Evolutionary conservation across 2,797 vertebrate species (phyloP), one percentile per base, ranked within the genome.

Genomic region (Sebastes diploproa): DNA sequence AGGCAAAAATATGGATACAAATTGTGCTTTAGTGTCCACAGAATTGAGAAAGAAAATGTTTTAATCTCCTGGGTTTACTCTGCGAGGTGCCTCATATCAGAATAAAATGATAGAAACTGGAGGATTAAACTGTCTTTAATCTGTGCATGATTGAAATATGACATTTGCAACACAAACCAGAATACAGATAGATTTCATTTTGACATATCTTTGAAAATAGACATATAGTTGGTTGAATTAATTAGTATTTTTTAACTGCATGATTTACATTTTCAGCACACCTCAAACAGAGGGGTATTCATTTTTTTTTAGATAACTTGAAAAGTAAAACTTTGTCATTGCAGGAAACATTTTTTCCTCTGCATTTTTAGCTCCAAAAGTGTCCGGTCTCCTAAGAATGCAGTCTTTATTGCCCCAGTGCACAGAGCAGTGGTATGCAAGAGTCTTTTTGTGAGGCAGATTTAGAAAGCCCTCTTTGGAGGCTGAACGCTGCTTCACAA

Each of bases 401-500:
- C 86, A 56, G 85, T 83, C 91, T 95, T 93, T 94, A 94, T 92
- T 93, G 91, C 87, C 89, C 86, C 89, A 89, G 92, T 61, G 92
- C 93, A 91, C 86, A 72, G 88, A 93, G 88, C 92, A 89, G 69
- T 95, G 95, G 94, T 95, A 95, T 96, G 95, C 90, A 88, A 75
- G 88, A 91, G 92, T 86, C 88, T 95, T 95, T 95, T 95, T 94
- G 94, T 95, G 90, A 91, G 91, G 93, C 92, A 95, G 94, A 94
- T 95, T 96, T 94, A 95, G 92, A 96, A 95, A 95, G 92, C 91
- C 88, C 90, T 92, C 93, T 95, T 94, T 95, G 93, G 92, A 95
- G 90, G 30, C 88, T 93, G 93, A 89, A 92, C 87, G 81, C 90
- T 87, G 91, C 90, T 84, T 91, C 93, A 95, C 95, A 95, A 95